Evolutionary conservation across 2,888 invertebrate species (phyloP).

Genomic region (Nemapogon koenigi): DNA sequence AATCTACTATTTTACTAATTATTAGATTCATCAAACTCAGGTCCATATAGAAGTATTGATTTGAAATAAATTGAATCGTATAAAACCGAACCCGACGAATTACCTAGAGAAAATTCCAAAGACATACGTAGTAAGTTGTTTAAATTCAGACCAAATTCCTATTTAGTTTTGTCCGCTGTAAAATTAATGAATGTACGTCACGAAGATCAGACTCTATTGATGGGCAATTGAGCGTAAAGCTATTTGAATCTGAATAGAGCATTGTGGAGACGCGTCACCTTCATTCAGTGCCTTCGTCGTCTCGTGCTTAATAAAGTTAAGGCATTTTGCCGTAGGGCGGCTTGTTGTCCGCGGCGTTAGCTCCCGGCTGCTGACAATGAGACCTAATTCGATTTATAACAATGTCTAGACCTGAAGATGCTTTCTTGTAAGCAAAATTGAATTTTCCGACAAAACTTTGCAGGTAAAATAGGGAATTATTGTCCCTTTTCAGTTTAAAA

Average conservation of each 20-base stretch:
- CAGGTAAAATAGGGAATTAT: too few species aligned
- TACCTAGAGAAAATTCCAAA: too few species aligned
- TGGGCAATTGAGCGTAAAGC: conserved; percentile 62
- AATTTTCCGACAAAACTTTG: too few species aligned
- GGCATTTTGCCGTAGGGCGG: conserved; percentile 33
- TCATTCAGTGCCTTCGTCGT: conserved; percentile 44
- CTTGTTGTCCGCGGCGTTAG: conserved; percentile 3
- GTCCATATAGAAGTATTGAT: too few species aligned
- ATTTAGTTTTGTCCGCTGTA: neutral
- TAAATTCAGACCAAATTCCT: conserved; percentile 1
- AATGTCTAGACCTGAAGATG: neutral
- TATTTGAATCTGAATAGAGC: conserved; percentile 63
- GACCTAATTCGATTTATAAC: conserved; percentile 2
- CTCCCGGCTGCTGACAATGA: neutral
- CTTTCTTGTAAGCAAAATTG: too few species aligned
- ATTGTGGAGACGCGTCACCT: conserved; percentile 61
- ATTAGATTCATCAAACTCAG: too few species aligned
- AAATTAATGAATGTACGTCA: conserved; percentile 35
- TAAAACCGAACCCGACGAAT: too few species aligned
- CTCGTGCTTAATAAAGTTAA: conserved; percentile 57
- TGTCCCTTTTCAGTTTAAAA: too few species aligned
- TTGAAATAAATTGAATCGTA: too few species aligned
- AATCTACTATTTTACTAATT: too few species aligned
- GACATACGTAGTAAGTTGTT: too few species aligned
- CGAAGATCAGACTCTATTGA: conserved; percentile 50